phyloP scores from a whole-genome alignment of 2,797 vertebrate genomes.

The Catharus ustulatus region DNA sequence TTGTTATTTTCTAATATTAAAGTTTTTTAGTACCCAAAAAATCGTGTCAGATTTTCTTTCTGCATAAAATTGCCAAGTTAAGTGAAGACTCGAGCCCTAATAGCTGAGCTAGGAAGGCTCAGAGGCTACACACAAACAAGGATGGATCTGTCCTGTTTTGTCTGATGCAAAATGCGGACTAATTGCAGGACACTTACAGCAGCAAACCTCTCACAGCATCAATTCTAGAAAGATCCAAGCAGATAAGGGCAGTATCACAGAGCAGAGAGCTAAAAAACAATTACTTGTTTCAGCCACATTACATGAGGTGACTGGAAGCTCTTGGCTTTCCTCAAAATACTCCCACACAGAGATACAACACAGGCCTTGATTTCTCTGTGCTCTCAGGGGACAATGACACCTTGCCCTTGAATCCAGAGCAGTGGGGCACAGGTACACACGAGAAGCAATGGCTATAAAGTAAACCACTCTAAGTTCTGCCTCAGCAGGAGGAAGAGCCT shows the following conservation, averaged over 20 bases:
- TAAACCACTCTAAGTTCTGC: neutral
- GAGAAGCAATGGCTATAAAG: neutral
- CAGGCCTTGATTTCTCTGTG: neutral
- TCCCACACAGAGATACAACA: neutral
- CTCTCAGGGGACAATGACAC: fast-evolving
- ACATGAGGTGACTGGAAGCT: neutral
- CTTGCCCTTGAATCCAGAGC: neutral
- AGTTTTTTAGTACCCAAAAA: too few species aligned
- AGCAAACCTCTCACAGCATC: neutral
- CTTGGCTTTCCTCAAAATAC: neutral
- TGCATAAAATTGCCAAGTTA: too few species aligned
- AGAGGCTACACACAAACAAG: neutral
- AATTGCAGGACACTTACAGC: neutral
- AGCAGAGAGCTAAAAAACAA: neutral
- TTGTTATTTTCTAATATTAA: too few species aligned
- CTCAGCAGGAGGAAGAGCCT: neutral
- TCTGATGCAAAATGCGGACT: neutral
- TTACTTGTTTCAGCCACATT: neutral
- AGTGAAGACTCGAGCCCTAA: too few species aligned
- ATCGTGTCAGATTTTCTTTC: too few species aligned
- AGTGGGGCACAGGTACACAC: fast-evolving
- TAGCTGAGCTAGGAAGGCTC: too few species aligned
- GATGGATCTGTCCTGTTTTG: neutral
- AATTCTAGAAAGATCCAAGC: neutral
- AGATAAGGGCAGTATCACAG: neutral